Conservation (phyloP, 1,140 invertebrate genomes). For the Oppia nitens region DNA sequence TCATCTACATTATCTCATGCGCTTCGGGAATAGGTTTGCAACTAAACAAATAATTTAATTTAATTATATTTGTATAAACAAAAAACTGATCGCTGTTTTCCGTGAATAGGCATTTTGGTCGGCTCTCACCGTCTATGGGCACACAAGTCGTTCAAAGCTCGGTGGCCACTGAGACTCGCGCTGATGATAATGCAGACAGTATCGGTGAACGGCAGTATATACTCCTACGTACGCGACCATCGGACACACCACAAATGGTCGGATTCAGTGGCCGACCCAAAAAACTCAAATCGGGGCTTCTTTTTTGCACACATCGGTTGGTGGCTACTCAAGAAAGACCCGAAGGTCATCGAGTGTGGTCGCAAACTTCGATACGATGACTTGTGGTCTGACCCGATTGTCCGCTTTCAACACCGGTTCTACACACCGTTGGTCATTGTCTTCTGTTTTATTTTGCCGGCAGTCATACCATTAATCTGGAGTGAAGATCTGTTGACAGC, state of each 20-base stretch:
- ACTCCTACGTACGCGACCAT: constrained; percentile 15
- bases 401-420: constrained; percentile 38
- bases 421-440: constrained; percentile 62
- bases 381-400: constrained; percentile 11
- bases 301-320: constrained; percentile 25
- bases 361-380: constrained; percentile 5
- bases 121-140: constrained; percentile 20
- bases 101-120: constrained; percentile 20
- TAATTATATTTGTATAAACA: too few relatives aligned
- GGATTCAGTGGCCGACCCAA: constrained; percentile 18
- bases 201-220: constrained; percentile 3
- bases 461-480: constrained; percentile 46
- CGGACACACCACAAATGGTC: constrained; percentile 19
- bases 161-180: constrained; percentile 14
- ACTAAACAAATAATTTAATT: too few relatives aligned
- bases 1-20: not conserved
- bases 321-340: constrained; percentile 16
- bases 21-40: constrained; percentile 19
- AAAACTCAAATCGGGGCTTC: constrained; percentile 18
- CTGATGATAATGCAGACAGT: constrained; percentile 13
- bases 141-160: constrained; percentile 20
- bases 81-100: too few relatives aligned
- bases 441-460: constrained; percentile 66
- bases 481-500: constrained; percentile 52
- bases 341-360: constrained; percentile 15